Evolutionary conservation across 2,113 vertebrate species (phyloP).

Genomic region (Ciconia stormi): DNA sequence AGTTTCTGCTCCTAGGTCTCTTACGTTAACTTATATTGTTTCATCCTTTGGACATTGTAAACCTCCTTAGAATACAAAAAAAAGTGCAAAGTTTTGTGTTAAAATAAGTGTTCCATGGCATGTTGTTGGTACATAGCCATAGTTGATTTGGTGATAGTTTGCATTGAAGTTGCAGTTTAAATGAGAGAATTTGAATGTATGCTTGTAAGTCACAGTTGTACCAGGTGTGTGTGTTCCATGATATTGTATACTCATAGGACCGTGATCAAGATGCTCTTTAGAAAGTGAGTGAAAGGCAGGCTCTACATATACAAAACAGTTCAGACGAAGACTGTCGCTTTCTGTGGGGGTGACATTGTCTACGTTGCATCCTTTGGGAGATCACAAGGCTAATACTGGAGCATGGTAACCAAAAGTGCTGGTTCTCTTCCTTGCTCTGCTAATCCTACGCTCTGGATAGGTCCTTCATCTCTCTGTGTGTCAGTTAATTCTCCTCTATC

Average conservation of each 20-base stretch:
- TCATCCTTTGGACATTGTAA: neutral
- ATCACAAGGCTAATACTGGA: neutral
- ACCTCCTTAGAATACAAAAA: neutral
- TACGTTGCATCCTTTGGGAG: neutral
- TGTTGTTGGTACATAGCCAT: accelerated
- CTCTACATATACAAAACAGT: accelerated
- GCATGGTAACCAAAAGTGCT: neutral
- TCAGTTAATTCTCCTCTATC: neutral
- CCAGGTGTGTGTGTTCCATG: neutral
- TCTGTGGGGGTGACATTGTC: neutral
- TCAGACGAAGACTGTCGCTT: neutral
- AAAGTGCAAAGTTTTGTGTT: neutral
- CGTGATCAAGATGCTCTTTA: neutral
- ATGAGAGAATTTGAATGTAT: neutral
- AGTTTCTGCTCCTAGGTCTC: neutral
- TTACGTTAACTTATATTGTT: neutral
- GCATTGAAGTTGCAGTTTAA: neutral
- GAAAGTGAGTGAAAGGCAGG: accelerated
- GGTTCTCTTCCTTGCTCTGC: neutral
- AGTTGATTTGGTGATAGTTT: neutral
- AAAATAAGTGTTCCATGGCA: neutral
- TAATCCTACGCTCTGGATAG: accelerated
- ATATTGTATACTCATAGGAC: neutral
- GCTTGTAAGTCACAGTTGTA: neutral
- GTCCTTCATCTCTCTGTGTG: neutral